These are phyloP conservation scores for Zygaena filipendulae DNA, from an alignment of 2,888 invertebrate genomes.

Conservation along the genomic window DNA sequence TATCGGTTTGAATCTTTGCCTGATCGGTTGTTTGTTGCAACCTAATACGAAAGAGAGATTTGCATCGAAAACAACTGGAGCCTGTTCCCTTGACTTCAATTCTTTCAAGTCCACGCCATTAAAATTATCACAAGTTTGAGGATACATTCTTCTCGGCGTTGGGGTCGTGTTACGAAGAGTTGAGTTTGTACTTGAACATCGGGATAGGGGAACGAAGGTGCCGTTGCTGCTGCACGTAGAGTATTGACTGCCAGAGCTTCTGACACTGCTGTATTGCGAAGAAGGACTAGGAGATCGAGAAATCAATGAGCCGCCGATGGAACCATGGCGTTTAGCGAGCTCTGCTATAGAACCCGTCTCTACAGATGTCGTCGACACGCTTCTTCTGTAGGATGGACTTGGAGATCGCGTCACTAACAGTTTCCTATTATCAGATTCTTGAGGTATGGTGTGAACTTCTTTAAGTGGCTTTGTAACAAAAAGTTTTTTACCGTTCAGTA, in stretches of 20 bases:
- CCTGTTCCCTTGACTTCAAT: slow-evolving; percentile 73
- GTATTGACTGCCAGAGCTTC: slow-evolving; percentile 53
- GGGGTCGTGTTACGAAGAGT: slow-evolving; percentile 48
- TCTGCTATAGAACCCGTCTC: slow-evolving; percentile 63
- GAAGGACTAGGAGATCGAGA: slow-evolving; percentile 71
- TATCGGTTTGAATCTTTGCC: slow-evolving; percentile 75
- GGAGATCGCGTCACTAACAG: slow-evolving; percentile 38
- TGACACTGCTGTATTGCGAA: slow-evolving; percentile 38
- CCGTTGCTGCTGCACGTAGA: slow-evolving; percentile 59
- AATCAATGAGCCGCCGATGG: slow-evolving; percentile 34
- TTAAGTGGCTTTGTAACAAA: slow-evolving; percentile 53
- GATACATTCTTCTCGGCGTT: slow-evolving; percentile 75
- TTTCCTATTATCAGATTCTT: slow-evolving; percentile 34
- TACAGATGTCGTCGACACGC: slow-evolving; percentile 43
- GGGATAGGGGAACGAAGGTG: slow-evolving; percentile 47
- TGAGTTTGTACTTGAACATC: slow-evolving; percentile 53
- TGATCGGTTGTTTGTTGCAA: slow-evolving; percentile 75
- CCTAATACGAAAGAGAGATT: slow-evolving; percentile 84
- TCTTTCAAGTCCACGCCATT: slow-evolving; percentile 67
- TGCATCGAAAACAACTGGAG: slow-evolving; percentile 84
- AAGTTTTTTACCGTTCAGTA: slow-evolving; percentile 43
- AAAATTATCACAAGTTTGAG: slow-evolving; percentile 66
- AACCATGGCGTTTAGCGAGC: slow-evolving; percentile 49
- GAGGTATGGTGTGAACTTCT: slow-evolving; percentile 47
- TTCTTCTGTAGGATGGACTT: slow-evolving; percentile 49